Evolutionary conservation across 2,113 vertebrate species (phyloP).

Genomic region (Blennius ocellaris): DNA sequence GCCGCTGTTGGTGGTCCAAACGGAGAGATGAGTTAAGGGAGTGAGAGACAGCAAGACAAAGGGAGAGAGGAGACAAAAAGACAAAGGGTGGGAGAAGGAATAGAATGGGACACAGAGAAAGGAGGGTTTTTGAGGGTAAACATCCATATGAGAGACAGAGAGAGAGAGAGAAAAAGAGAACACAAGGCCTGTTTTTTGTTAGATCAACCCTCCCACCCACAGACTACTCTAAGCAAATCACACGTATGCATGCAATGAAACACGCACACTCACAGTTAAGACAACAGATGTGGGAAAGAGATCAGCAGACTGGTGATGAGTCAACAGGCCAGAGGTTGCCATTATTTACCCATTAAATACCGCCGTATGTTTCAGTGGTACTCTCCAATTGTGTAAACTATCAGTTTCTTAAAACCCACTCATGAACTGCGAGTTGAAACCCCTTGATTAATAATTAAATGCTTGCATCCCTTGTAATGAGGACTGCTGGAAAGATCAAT

Average conservation of each 20-base stretch:
- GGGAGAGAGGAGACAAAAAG: slow-evolving; percentile 50
- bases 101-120: slow-evolving; percentile 61
- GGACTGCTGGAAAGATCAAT: neutral
- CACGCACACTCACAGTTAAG: slow-evolving; percentile 10
- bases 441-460: neutral
- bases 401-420: neutral
- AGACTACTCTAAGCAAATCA: slow-evolving; percentile 8
- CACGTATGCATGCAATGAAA: slow-evolving; percentile 23
- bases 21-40: slow-evolving; percentile 75
- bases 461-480: neutral
- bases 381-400: neutral
- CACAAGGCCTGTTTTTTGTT: slow-evolving; percentile 67
- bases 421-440: neutral
- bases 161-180: slow-evolving; percentile 64
- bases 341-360: slow-evolving; percentile 4
- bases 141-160: slow-evolving; percentile 77
- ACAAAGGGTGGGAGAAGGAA: slow-evolving; percentile 62
- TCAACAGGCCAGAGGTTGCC: neutral
- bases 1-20: slow-evolving; percentile 80
- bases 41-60: slow-evolving; percentile 73
- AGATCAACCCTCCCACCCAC: slow-evolving; percentile 42
- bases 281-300: neutral
- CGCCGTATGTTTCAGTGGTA: neutral
- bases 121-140: slow-evolving; percentile 66
- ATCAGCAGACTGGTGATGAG: neutral